Evolutionary conservation across 2,888 invertebrate genomes (phyloP).

Genomic region (Pycnomerus fuliginosus): DNA sequence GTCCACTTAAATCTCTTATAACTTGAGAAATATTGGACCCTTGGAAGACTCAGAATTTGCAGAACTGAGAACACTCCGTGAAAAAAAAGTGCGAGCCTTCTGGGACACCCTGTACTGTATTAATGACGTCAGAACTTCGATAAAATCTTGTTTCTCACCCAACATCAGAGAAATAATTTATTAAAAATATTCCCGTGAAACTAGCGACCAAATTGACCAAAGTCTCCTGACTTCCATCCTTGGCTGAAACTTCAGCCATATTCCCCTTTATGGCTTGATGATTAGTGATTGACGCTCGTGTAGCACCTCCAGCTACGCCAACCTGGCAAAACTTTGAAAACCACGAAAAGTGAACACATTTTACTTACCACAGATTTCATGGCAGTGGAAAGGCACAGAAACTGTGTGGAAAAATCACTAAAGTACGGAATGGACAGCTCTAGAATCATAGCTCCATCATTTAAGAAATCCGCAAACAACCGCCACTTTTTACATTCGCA

Average conservation of each 20-base stretch:
- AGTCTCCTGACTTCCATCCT: constrained; percentile 97
- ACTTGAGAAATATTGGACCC: too few species aligned
- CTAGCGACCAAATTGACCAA: constrained; percentile 89
- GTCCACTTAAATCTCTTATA: too few species aligned
- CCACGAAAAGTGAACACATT: constrained; percentile 5
- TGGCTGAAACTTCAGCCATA: constrained; percentile 90
- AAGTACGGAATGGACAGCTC: constrained; percentile 78
- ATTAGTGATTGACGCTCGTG: constrained; percentile 87
- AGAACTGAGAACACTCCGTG: too few species aligned
- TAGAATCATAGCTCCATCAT: constrained; percentile 86
- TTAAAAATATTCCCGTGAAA: constrained; percentile 71
- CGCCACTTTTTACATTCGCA: constrained; percentile 95
- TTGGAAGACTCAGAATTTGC: too few species aligned
- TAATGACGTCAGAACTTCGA: too few species aligned
- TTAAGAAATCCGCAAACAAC: constrained; percentile 87
- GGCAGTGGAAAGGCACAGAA: constrained; percentile 71
- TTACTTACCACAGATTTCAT: constrained; percentile 83
- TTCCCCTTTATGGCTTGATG: constrained; percentile 90
- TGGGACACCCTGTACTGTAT: too few species aligned
- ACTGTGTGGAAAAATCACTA: constrained; percentile 59
- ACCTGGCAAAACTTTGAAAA: constrained; percentile 39
- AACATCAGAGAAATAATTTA: constrained; percentile 64
- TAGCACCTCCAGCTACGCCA: constrained; percentile 78
- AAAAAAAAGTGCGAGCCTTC: too few species aligned
- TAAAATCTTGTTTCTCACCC: too few species aligned